phyloP scores from a whole-genome alignment of 2,797 vertebrate genomes.

The Parambassis ranga region DNA sequence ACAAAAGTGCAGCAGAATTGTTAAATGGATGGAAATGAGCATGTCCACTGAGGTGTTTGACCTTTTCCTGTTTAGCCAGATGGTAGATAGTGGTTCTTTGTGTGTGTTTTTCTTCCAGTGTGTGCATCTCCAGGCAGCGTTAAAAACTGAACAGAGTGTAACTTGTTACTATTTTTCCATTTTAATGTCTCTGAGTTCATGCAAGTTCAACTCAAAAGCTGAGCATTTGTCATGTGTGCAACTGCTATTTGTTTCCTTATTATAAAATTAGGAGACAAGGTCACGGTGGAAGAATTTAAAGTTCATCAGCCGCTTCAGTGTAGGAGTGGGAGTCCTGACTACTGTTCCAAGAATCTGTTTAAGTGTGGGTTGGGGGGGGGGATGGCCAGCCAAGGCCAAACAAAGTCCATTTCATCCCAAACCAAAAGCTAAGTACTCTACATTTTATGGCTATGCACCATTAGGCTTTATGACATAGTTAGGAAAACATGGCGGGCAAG shows the following conservation, averaged over 20 bases:
- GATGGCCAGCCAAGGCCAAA: slow-evolving; percentile 41
- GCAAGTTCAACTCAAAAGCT: background rate
- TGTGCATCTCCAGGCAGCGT: no score
- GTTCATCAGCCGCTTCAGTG: slow-evolving; percentile 25
- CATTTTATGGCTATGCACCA: slow-evolving; percentile 42
- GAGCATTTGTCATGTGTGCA: slow-evolving; percentile 18
- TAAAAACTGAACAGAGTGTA: no score
- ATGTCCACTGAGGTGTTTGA: no score
- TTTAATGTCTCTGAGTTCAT: slow-evolving; percentile 3
- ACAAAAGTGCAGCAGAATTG: no score
- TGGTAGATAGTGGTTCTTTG: no score
- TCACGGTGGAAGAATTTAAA: slow-evolving; percentile 13
- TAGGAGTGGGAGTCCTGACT: slow-evolving; percentile 38
- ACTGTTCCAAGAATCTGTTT: slow-evolving; percentile 47
- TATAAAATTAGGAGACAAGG: slow-evolving; percentile 25
- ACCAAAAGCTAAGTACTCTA: slow-evolving; percentile 36
- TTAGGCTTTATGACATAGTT: slow-evolving; percentile 49
- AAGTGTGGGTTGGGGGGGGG: slow-evolving; percentile 13
- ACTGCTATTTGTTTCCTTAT: slow-evolving; percentile 5
- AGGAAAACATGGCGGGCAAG: slow-evolving; percentile 32
- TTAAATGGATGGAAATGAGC: no score
- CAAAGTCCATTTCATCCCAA: slow-evolving; percentile 62
- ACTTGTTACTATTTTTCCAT: no score
- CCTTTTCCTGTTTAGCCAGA: no score
- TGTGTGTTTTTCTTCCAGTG: no score